Evolutionary conservation across 1,140 invertebrate species (phyloP).

Genomic region (Neodiprion virginianus): DNA sequence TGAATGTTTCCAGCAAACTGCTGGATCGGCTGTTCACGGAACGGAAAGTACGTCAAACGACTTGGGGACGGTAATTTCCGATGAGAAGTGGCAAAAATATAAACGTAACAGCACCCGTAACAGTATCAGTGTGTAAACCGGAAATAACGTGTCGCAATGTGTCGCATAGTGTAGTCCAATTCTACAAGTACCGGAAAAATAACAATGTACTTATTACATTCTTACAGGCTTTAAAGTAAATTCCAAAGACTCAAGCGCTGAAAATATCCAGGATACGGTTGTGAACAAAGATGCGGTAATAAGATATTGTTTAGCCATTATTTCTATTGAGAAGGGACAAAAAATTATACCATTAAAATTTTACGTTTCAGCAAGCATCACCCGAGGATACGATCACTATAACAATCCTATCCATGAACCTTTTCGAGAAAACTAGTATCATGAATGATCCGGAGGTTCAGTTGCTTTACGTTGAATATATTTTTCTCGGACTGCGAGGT

Average conservation of each 20-base stretch:
- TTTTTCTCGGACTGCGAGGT: conserved; percentile 30
- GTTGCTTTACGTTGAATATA: conserved; percentile 32
- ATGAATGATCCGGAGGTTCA: conserved; percentile 30
- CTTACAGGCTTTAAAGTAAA: not conserved
- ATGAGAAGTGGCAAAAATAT: conserved; percentile 17
- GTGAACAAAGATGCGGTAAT: not conserved
- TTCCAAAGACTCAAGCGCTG: not conserved
- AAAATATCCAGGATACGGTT: not conserved
- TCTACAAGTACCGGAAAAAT: not conserved
- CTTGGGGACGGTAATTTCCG: not conserved
- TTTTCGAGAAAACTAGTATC: conserved; percentile 21
- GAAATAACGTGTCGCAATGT: not conserved
- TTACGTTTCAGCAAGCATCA: not conserved
- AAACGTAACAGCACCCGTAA: conserved; percentile 3
- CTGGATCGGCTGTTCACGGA: conserved; percentile 11
- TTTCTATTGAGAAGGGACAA: too few relatives aligned
- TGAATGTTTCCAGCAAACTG: not conserved
- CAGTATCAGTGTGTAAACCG: not conserved
- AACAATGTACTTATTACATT: not conserved
- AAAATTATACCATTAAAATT: not conserved
- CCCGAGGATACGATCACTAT: conserved; percentile 23
- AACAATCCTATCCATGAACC: conserved; percentile 24
- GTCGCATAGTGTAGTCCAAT: not conserved
- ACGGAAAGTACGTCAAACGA: conserved; percentile 19
- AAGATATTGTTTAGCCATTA: not conserved